Evolutionary conservation across 2,113 vertebrate genomes (phyloP).

Genomic region (Oceanodroma tethys): DNA sequence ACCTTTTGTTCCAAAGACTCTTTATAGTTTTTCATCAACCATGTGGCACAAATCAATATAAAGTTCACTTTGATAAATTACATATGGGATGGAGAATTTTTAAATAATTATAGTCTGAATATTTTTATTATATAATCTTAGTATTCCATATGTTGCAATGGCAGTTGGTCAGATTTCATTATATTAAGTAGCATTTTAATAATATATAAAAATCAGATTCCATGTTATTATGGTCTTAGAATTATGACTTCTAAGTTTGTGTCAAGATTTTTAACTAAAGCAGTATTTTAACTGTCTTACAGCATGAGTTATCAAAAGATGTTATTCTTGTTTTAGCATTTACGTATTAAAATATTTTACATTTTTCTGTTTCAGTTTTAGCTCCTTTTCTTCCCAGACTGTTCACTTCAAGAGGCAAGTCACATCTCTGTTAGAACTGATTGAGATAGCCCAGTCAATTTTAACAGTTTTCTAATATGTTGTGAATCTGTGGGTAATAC

Average conservation of each 20-base stretch:
- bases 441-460: conserved; percentile 22
- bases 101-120: conserved; percentile 29
- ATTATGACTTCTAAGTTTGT: neutral
- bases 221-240: conserved; percentile 29
- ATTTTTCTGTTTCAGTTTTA: conserved; percentile 83
- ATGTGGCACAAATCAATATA: conserved; percentile 60
- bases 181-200: conserved; percentile 34
- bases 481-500: conserved; percentile 2
- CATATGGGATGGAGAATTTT: conserved; percentile 48
- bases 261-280: conserved; percentile 6
- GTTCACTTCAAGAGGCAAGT: conserved; percentile 95
- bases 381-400: conserved; percentile 85
- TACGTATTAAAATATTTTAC: conserved; percentile 47
- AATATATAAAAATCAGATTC: conserved; percentile 38
- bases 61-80: conserved; percentile 44
- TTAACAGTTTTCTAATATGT: conserved; percentile 55
- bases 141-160: conserved; percentile 29
- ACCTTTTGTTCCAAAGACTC: conserved; percentile 44
- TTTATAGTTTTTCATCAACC: conserved; percentile 57
- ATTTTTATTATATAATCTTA: conserved; percentile 45
- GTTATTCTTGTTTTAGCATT: neutral
- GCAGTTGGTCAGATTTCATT: conserved; percentile 20
- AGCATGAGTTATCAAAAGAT: neutral
- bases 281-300: conserved; percentile 2
- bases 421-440: conserved; percentile 62